Conservation (phyloP, 2,888 invertebrate genomes). For the Hymenopus coronatus region DNA sequence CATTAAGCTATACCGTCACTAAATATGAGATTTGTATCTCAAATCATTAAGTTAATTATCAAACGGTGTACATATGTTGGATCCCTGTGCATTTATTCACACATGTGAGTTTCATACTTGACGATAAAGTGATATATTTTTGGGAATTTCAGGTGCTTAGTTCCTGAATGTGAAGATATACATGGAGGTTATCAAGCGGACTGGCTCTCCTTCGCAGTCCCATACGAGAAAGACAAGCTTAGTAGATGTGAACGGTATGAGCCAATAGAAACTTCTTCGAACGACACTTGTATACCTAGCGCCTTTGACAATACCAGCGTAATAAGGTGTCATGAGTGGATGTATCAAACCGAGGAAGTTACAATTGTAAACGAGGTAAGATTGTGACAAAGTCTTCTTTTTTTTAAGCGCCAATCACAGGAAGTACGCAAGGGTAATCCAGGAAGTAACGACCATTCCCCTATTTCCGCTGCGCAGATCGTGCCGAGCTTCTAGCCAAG, state of each 20-base stretch:
- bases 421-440: not conserved
- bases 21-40: too few relatives aligned
- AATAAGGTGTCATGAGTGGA: slow-evolving; percentile 52
- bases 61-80: too few relatives aligned
- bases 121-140: not conserved
- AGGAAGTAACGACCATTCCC: too few relatives aligned
- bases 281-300: slow-evolving; percentile 39
- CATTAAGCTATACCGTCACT: too few relatives aligned
- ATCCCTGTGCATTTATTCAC: too few relatives aligned
- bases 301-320: slow-evolving; percentile 37
- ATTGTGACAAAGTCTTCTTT: not conserved
- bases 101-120: too few relatives aligned
- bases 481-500: too few relatives aligned
- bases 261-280: slow-evolving; percentile 37
- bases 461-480: too few relatives aligned
- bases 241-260: slow-evolving; percentile 22
- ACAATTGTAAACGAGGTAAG: slow-evolving; percentile 67
- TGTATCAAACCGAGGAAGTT: slow-evolving; percentile 57
- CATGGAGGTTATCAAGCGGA: slow-evolving; percentile 41
- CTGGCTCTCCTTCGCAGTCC: slow-evolving; percentile 52
- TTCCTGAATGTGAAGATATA: slow-evolving; percentile 54
- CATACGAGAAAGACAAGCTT: slow-evolving; percentile 39
- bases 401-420: not conserved
- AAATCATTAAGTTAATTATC: too few relatives aligned
- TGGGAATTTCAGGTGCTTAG: slow-evolving; percentile 47